A percentile compares a stretch with the other conserved stretches of the same genome.
Conservation (phyloP, 2,888 invertebrate species). For the Fragum fragum region DNA sequence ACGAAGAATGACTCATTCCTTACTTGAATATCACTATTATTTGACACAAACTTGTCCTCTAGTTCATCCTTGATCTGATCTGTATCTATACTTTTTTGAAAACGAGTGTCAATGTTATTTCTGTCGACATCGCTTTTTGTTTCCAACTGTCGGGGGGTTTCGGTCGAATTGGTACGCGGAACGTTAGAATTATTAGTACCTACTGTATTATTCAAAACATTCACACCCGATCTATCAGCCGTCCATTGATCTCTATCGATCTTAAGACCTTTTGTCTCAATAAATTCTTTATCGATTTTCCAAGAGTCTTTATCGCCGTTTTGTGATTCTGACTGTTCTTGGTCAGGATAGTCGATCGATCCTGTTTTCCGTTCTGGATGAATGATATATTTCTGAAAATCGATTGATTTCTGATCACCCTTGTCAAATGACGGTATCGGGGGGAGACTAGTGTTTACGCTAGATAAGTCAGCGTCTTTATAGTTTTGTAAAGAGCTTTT, state of each 20-base stretch:
- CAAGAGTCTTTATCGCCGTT: slow-evolving; percentile 25
- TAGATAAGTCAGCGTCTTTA: slow-evolving; percentile 20
- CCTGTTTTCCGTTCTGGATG: slow-evolving; percentile 43
- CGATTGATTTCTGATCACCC: slow-evolving; percentile 35
- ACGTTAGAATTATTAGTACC: slow-evolving; percentile 19
- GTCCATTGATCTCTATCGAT: slow-evolving; percentile 50
- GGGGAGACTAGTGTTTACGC: not conserved
- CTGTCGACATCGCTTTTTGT: not conserved
- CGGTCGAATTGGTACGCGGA: not conserved
- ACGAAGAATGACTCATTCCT: not conserved
- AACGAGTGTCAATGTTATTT: not conserved
- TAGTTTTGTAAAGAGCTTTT: slow-evolving; percentile 7
- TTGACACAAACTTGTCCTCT: not conserved
- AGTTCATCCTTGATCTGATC: not conserved
- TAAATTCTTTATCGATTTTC: slow-evolving; percentile 46
- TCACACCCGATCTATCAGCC: slow-evolving; percentile 44
- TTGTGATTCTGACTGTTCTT: slow-evolving; percentile 12
- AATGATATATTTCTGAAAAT: slow-evolving; percentile 68
- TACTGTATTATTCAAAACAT: slow-evolving; percentile 60
- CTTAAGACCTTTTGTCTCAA: slow-evolving; percentile 17
- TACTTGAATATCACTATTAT: not conserved
- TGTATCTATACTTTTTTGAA: not conserved
- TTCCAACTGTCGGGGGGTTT: not conserved
- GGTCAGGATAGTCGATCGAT: not conserved
- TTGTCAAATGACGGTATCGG: not conserved